Percentiles rank a stretch among this genome's conserved stretches.
phyloP scores from a whole-genome alignment of 2,888 invertebrate genomes.

The Epirrita christyi region DNA sequence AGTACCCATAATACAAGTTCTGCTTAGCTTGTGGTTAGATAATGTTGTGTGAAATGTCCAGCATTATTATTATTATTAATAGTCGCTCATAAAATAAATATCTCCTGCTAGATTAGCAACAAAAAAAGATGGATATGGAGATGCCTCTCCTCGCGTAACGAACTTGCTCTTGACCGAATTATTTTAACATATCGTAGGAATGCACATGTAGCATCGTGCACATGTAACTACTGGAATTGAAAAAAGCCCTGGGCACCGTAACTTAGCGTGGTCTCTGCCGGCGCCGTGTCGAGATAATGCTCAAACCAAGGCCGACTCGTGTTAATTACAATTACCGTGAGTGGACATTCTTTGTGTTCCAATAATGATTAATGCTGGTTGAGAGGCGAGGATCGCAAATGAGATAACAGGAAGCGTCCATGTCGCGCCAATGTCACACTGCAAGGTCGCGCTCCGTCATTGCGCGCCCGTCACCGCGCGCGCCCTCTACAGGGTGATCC shows the following conservation, averaged over 20 bases:
- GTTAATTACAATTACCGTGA: constrained; percentile 83
- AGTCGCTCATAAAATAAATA: too few relatives aligned
- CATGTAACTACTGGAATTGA: too few relatives aligned
- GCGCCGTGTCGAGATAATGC: constrained; percentile 55
- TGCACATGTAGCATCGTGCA: too few relatives aligned
- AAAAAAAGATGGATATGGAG: too few relatives aligned
- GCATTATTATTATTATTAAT: too few relatives aligned
- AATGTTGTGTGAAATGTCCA: too few relatives aligned
- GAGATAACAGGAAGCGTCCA: constrained; percentile 83
- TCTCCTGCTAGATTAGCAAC: too few relatives aligned
- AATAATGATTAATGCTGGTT: constrained; percentile 81
- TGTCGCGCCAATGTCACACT: constrained; percentile 73
- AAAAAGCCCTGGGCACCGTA: not conserved
- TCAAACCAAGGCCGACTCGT: constrained; percentile 65
- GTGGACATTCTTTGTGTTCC: constrained; percentile 85
- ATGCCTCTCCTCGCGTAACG: too few relatives aligned
- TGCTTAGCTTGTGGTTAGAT: too few relatives aligned
- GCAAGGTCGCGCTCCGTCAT: constrained; percentile 60
- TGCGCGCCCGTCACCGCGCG: constrained; percentile 15
- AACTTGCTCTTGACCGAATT: too few relatives aligned
- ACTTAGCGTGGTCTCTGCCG: constrained; percentile 18
- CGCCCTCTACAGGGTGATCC: constrained; percentile 18
- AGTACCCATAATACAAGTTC: too few relatives aligned
- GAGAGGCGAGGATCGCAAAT: constrained; percentile 72
- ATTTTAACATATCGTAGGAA: too few relatives aligned